Evolutionary conservation across 1,140 invertebrate genomes (phyloP), one percentile per base, ranked within the genome.

Genomic region (Drosophila jambulina): DNA sequence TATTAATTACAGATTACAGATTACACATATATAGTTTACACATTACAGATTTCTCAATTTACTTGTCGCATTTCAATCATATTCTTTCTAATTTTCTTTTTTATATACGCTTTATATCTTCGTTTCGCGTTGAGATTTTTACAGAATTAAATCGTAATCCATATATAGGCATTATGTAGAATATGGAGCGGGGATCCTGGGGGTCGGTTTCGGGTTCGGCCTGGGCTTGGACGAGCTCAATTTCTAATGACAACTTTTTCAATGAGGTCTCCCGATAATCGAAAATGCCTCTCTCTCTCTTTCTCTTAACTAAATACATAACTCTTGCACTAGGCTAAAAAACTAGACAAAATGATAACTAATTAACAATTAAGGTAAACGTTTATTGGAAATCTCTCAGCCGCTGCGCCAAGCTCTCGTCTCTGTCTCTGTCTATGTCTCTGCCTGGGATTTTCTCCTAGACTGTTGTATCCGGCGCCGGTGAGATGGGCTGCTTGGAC

Each of bases 311-410:
- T 87, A 88, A 90, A 85, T 88, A 90, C 81, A 90, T 88, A 88
- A 88, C 85, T 88, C 80, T 88, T 88, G 85, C 85, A 84, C 81
- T 88, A 88, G 67, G 78, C 85, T 88, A 88, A 81, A 80, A 64
- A 88, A 90, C 85, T 90, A 90, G 78, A 90, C 78, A 88, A 88
- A 88, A 90, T 87, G 84, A 87, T 90, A 90, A 90, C 85, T 90
- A 90, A 88, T 90, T 90, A 90, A 90, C 85, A 90, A 90, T 82
- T 90, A 90, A 85, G 86, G 85, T 90, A 90, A 90, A 90, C 85
- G 75, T 90, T 90, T 90, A 90, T 90, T 90, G 85, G 85, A 90
- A 90, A 90, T 82, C 85, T 74, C 83, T 80, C 65, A 83, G 34
- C 72, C 27, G 53, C 48, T 64, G 49, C 49, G 53, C 53, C 53